Evolutionary conservation across 2,888 invertebrate species (phyloP).

Genomic region (Epinotia demarniana): DNA sequence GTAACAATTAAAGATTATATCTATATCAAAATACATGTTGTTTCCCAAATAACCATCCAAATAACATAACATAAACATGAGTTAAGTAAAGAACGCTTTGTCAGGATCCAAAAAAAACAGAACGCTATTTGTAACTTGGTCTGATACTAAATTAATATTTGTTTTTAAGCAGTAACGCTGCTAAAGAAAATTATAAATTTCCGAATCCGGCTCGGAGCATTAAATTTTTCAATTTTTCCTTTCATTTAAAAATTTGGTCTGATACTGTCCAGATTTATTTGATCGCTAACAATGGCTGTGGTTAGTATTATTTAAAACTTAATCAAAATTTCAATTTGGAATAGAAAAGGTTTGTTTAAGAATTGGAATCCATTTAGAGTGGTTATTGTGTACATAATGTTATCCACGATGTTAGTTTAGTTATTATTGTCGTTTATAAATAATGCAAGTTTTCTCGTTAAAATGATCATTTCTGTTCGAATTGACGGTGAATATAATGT

Average conservation of each 20-base stretch:
- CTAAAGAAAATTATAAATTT: no score
- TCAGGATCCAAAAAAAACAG: conserved; percentile 19
- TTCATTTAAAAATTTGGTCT: conserved; percentile 1
- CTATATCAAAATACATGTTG: background rate
- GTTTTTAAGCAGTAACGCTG: no score
- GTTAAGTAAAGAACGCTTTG: conserved; percentile 29
- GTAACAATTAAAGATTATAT: no score
- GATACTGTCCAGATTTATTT: conserved; percentile 11
- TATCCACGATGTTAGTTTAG: background rate
- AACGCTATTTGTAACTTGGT: background rate
- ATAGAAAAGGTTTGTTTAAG: conserved; percentile 4
- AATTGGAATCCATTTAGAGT: background rate
- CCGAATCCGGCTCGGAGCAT: no score
- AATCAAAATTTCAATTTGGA: background rate
- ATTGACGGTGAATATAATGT: no score
- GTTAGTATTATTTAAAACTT: conserved; percentile 6
- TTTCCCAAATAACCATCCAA: background rate
- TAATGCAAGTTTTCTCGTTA: background rate
- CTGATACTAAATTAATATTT: no score
- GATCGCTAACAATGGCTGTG: background rate
- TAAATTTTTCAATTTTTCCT: no score
- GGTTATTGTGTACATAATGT: background rate
- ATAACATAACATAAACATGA: conserved; percentile 26
- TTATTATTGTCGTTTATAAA: background rate
- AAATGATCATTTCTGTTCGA: background rate